A percentile compares a stretch with the other conserved stretches of the same genome.
Evolutionary conservation across 2,797 vertebrate species (phyloP).

Genomic region (Lagorchestes hirsutus): DNA sequence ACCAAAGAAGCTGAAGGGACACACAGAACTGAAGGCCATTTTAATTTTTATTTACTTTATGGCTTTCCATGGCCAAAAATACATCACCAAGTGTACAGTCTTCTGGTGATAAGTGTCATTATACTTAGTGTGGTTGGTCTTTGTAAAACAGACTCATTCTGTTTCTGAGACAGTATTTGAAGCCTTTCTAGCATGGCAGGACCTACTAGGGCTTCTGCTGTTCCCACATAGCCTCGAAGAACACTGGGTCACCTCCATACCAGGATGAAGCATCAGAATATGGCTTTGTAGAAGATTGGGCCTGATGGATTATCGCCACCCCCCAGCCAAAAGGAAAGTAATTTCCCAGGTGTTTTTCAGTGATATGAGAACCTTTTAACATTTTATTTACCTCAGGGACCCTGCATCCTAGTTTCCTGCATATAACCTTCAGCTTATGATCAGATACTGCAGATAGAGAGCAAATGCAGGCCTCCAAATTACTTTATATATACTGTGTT

Average conservation of each 20-base stretch:
- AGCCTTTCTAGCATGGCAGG: background rate
- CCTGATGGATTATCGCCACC: background rate
- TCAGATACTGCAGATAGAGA: background rate
- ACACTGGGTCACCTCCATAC: background rate
- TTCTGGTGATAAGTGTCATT: background rate
- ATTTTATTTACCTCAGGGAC: background rate
- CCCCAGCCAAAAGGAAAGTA: background rate
- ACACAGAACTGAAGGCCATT: background rate
- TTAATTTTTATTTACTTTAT: background rate
- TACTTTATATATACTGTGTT: background rate
- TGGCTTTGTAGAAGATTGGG: background rate
- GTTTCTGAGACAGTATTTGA: background rate
- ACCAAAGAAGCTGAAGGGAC: background rate
- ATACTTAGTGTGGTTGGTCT: background rate
- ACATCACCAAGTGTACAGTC: background rate
- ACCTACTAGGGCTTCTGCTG: background rate
- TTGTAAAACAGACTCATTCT: background rate
- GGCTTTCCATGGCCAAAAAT: background rate
- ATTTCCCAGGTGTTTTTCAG: background rate
- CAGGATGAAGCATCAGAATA: background rate
- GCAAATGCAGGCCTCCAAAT: background rate
- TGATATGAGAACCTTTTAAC: constrained; percentile 7
- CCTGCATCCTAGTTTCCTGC: background rate
- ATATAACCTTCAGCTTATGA: background rate
- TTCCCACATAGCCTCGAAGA: background rate